Evolutionary conservation across 2,113 vertebrate species (phyloP), one percentile per base, ranked within the genome.

Genomic region (Strigops habroptila): DNA sequence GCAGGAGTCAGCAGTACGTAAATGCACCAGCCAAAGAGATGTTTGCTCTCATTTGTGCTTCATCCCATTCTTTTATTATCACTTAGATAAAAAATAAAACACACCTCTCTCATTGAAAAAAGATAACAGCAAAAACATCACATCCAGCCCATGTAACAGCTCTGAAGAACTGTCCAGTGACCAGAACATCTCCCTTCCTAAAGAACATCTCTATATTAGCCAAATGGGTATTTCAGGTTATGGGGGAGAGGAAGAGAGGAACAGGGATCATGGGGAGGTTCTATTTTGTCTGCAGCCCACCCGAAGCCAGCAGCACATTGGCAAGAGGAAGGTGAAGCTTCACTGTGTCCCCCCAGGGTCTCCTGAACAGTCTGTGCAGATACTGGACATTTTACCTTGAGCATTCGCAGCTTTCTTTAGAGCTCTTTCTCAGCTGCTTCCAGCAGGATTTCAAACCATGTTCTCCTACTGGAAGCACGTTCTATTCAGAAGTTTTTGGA

Each of bases 321-420:
- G 52, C 27, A 4, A 16, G 37, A 1, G 7, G 52, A 46, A 81
- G 14, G 68, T 6, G 9, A 31, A 25, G 41, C 19, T 27, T 31
- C 3, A 0, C 10, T 5, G 1, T 1, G 17, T 1, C 9, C 23
- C 44, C 46, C 18, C 28, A 4, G 37, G 14, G 17, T 14, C 51
- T 31, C 17, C 75, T 2, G 2, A 60, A 73, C 19, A 7, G 28
- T 6, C 27, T 8, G 16, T 19, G 15, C 30, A n/a, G 30, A 28
- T 18, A 46, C 1, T 1, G 3, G 16, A n/a, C 9, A 2, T 59
- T 37, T 28, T 17, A 4, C 49, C 64, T 10, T 4, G 12, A 24
- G 39, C n/a, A 3, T 6, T 11, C 35, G 6, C n/a, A 46, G 37
- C 23, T 15, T 5, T 7, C 52, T 77, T 65, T 8, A 43, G 46